phyloP scores from a whole-genome alignment of 1,140 invertebrate genomes.

The Elymnias hypermnestra region DNA sequence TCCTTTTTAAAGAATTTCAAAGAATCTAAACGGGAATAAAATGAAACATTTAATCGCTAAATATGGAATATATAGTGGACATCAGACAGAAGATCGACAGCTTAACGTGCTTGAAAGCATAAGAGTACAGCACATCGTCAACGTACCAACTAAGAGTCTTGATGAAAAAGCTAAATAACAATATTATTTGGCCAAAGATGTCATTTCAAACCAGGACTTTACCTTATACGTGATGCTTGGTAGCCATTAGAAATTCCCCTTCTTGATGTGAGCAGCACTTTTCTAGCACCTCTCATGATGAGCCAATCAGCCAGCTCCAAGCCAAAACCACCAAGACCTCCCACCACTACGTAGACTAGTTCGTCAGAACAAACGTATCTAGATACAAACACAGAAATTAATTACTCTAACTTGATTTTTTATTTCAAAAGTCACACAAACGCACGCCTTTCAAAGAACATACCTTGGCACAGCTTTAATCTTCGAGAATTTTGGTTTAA shows the following conservation, averaged over 20 bases:
- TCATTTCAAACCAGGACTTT: constrained; percentile 16
- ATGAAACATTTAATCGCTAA: too few relatives aligned
- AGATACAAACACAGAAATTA: not conserved
- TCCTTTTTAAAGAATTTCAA: too few relatives aligned
- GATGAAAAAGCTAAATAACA: too few relatives aligned
- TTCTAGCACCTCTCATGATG: constrained; percentile 85
- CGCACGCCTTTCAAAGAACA: too few relatives aligned
- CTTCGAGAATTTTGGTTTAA: constrained; percentile 36
- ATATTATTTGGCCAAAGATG: too few relatives aligned
- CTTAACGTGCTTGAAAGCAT: too few relatives aligned
- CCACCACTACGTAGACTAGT: constrained; percentile 77
- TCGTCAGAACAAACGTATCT: constrained; percentile 69
- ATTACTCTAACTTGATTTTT: too few relatives aligned
- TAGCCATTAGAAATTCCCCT: constrained; percentile 88
- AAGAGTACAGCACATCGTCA: too few relatives aligned
- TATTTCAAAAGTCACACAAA: not conserved
- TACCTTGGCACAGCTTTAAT: constrained; percentile 75
- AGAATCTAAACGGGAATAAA: too few relatives aligned
- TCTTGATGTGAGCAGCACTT: constrained; percentile 88
- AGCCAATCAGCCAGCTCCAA: constrained; percentile 94
- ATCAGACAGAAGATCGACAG: too few relatives aligned
- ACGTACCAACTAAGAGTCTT: too few relatives aligned
- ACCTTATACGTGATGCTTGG: constrained; percentile 81
- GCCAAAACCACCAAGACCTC: constrained; percentile 93
- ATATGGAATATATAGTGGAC: too few relatives aligned